A percentile compares a stretch with the other conserved stretches of the same genome.
These are phyloP conservation scores for Chymomyza amoena DNA, from an alignment of 2,888 invertebrate genomes.

Conservation along the genomic window DNA sequence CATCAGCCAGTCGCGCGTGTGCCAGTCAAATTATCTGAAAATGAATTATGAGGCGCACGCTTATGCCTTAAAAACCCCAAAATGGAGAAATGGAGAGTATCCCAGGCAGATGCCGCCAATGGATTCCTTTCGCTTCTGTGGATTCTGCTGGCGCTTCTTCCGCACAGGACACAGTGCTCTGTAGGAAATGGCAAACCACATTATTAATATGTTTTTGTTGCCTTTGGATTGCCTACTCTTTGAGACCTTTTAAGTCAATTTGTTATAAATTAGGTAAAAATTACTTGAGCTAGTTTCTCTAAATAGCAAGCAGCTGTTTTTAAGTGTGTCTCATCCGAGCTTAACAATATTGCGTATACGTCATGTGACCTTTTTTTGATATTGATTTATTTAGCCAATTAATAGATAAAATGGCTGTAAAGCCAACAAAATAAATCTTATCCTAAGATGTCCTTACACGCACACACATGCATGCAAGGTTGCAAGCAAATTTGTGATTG, in stretches of 20 bases:
- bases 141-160: not conserved
- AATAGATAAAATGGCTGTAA: conserved; percentile 5
- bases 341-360: conserved; percentile 27
- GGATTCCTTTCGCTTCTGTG: not conserved
- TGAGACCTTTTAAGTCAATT: not conserved
- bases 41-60: conserved; percentile 58
- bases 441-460: not conserved
- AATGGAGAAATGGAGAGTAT: not conserved
- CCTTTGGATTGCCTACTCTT: not conserved
- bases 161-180: too few relatives aligned
- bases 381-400: conserved; percentile 35
- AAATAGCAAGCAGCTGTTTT: conserved; percentile 3
- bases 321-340: conserved; percentile 6
- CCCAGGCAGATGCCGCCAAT: too few relatives aligned
- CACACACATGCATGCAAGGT: not conserved
- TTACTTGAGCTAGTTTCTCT: not conserved
- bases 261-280: not conserved
- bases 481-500: too few relatives aligned
- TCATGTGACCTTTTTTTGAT: conserved; percentile 6
- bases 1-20: conserved; percentile 38
- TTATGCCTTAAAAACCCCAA: not conserved
- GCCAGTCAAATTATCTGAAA: conserved; percentile 67
- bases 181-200: not conserved
- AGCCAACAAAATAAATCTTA: not conserved
- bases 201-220: not conserved